phyloP scores from a whole-genome alignment of 2,888 invertebrate species.

The Cantharis flavilabris region DNA sequence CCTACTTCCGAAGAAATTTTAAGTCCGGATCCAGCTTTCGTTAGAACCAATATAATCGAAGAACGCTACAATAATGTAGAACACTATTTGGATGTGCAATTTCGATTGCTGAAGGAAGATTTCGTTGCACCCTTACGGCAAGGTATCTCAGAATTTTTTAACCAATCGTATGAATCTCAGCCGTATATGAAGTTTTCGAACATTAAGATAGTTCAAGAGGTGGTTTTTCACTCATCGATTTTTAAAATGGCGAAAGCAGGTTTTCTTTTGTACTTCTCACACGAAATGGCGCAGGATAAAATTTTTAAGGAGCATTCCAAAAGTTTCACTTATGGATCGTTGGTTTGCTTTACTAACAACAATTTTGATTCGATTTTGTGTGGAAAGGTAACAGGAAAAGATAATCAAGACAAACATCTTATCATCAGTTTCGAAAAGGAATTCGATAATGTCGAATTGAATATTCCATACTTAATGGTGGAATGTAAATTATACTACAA shows the following conservation, averaged over 20 bases:
- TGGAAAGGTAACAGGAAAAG: slow-evolving; percentile 68
- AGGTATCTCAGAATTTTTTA: slow-evolving; percentile 58
- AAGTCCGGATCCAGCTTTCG: slow-evolving; percentile 49
- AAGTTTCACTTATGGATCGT: slow-evolving; percentile 71
- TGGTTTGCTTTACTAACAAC: slow-evolving; percentile 73
- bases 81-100: slow-evolving; percentile 80
- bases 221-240: slow-evolving; percentile 55
- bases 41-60: slow-evolving; percentile 64
- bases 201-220: slow-evolving; percentile 57
- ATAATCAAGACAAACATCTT: slow-evolving; percentile 60
- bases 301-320: slow-evolving; percentile 56
- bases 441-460: slow-evolving; percentile 39
- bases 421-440: slow-evolving; percentile 13
- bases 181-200: slow-evolving; percentile 22
- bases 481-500: slow-evolving; percentile 82
- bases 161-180: not conserved
- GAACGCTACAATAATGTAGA: slow-evolving; percentile 68
- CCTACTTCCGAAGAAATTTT: slow-evolving; percentile 56
- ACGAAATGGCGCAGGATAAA: slow-evolving; percentile 43
- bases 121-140: slow-evolving; percentile 74
- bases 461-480: slow-evolving; percentile 63
- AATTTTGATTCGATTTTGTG: slow-evolving; percentile 71
- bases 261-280: slow-evolving; percentile 45
- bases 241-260: slow-evolving; percentile 57
- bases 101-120: slow-evolving; percentile 78